Conservation (phyloP, 2,888 invertebrate species). For the Campoplex nolae region DNA sequence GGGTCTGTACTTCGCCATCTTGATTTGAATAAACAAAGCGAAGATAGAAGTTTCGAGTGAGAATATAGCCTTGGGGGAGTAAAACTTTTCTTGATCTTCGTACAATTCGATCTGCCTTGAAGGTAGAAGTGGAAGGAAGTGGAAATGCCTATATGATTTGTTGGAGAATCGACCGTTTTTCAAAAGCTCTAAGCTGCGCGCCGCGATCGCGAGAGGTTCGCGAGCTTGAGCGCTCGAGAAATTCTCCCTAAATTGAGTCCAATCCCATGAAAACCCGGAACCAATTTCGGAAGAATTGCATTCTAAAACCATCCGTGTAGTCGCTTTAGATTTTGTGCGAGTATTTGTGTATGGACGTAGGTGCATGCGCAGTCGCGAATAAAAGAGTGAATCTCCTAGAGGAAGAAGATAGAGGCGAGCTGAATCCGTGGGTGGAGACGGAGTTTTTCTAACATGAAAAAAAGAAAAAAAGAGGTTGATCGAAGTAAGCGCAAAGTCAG, state of each 20-base stretch:
- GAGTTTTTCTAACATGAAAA: conserved; percentile 22
- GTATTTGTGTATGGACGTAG: not conserved
- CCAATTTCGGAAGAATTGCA: conserved; percentile 82
- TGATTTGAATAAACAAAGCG: conserved; percentile 61
- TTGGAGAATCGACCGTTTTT: conserved; percentile 46
- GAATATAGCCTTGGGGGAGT: not conserved
- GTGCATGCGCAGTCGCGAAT: not conserved
- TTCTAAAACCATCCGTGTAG: conserved; percentile 77
- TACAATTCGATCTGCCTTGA: conserved; percentile 40
- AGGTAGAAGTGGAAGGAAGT: not conserved
- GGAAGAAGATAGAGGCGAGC: conserved; percentile 10
- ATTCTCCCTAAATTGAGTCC: conserved; percentile 79
- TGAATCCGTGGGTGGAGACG: conserved; percentile 30
- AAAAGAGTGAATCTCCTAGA: not conserved
- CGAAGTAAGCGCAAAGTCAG: conserved; percentile 68
- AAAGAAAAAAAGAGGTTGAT: conserved; percentile 25
- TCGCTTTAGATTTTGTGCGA: conserved; percentile 65
- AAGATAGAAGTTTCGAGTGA: conserved; percentile 27
- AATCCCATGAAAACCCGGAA: conserved; percentile 79
- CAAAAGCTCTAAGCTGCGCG: conserved; percentile 43
- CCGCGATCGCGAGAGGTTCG: conserved; percentile 44
- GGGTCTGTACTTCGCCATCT: conserved; percentile 28
- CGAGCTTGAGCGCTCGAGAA: conserved; percentile 51
- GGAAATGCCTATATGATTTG: conserved; percentile 28
- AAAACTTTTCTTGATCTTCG: conserved; percentile 59